Evolutionary conservation across 1,140 invertebrate species (phyloP).

Genomic region (Nomia melanderi): DNA sequence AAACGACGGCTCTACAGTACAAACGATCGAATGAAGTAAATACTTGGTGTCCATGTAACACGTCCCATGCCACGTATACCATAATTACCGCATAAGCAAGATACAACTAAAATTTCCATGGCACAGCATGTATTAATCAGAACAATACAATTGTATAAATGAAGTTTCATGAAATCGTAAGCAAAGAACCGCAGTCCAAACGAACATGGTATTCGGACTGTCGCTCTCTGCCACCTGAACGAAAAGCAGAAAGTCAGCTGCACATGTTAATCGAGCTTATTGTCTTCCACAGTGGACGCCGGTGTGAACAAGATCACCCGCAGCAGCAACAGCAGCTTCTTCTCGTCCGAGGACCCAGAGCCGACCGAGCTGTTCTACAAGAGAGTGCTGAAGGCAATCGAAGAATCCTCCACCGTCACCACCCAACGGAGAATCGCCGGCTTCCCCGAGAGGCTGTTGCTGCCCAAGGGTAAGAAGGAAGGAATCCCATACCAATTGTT

Average conservation of each 20-base stretch:
- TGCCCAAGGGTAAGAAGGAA: constrained; percentile 71
- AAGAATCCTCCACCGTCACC: constrained; percentile 51
- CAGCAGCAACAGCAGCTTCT: constrained; percentile 74
- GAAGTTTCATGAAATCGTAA: too few species aligned
- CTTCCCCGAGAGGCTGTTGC: constrained; percentile 70
- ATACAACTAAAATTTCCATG: too few species aligned
- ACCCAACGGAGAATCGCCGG: constrained; percentile 60
- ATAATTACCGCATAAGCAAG: too few species aligned
- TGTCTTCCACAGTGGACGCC: constrained; percentile 69
- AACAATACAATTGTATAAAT: too few species aligned
- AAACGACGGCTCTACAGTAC: too few species aligned
- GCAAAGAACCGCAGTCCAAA: too few species aligned
- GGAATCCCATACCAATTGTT: constrained; percentile 73
- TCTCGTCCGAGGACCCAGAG: constrained; percentile 68
- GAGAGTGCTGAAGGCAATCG: constrained; percentile 67
- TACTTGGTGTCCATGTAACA: too few species aligned
- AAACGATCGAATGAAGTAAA: too few species aligned
- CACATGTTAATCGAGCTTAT: constrained; percentile 1
- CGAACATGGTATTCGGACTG: too few species aligned
- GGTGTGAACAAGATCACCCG: constrained; percentile 76
- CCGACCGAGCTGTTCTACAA: constrained; percentile 71
- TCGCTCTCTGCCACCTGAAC: constrained; percentile 46
- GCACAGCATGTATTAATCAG: too few species aligned
- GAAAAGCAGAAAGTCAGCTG: too few species aligned
- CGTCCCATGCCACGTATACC: too few species aligned